Evolutionary conservation across 2,113 vertebrate species (phyloP), one percentile per base, ranked within the genome.

Genomic region (Albula glossodonta): DNA sequence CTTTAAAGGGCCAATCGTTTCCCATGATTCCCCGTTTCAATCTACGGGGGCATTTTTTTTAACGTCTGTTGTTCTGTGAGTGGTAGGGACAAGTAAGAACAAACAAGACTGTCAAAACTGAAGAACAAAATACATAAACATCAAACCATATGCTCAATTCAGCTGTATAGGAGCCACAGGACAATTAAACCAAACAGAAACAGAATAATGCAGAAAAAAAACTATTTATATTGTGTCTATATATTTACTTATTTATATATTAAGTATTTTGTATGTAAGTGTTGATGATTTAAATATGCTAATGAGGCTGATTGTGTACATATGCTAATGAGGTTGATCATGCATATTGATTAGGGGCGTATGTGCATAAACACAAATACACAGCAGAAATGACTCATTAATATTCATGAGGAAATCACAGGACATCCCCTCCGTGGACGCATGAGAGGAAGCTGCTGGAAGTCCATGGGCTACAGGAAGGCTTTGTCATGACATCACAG

Each of bases 1-100:
- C 91, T 89, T 85, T 87, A 88, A 91, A 92, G 93, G 74, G 31
- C 83, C 70, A n/a, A 49, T 80, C 78, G n/a, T 48, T 31, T 80
- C 52, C 25, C 10, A 63, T 53, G 25, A 19, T 13, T 84, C 25
- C 56, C 4, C 12, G 53, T 50, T 22, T 57, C 50, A 56, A 50
- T 85, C 48, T 49, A 85, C 31, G 13, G 63, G 6, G 63, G 63
- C 63, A 17, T 70, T n/a, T 70, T 70, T 22, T 66, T 66, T 66
- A 66, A 74, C 22, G n/a, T 31, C n/a, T n/a, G n/a, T 74, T 74
- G 70, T 74, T 25, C 70, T 74, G n/a, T 22, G n/a, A 25, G n/a
- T 74, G 70, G 70, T 22, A 1, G 31, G 31, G 31, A 41, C 31
- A 41, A 41, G 17, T 10, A 74, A 25, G 70, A 31, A 74, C n/a